Base-by-base conservation (phyloP, 1,140 invertebrate genomes). In the Sarcophaga peregrina region DNA sequence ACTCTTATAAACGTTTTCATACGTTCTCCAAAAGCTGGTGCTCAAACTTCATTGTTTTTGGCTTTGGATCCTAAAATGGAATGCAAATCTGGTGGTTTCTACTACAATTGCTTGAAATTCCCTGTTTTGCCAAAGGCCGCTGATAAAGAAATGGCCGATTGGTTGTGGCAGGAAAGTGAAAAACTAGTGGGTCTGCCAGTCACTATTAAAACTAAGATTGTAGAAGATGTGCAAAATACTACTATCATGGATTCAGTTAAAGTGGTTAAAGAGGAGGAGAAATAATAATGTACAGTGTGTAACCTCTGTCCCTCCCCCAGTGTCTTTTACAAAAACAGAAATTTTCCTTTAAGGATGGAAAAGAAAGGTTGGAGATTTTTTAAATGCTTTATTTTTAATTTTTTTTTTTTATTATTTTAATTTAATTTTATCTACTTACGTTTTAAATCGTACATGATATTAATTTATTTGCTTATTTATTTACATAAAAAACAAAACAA, bases 31-130 rank as follows among this genome's bases (percentile, higher is more conserved):
- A 80, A 73, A 7, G 83, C 83, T 25, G 83, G 83, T 45, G 83
- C 83, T 11, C 96, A 97, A 89, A 97, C 96, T 1, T 94, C 94
- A 3, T 91, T 98, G 50, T 93, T 96, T 86, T 96, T 96, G 87
- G 93, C 95, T 6, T 89, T 96, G 0, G 94, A 95, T 88, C 94
- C 84, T 91, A 94, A 87, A 93, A 93, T 85, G 95, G 95, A 83
- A 86, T 93, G 11, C 93, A 93, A 91, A 93, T 94, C 88, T 91
- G 92, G 94, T 92, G 91, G 88, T 82, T 89, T 86, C 62, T 88
- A 90, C 85, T 92, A 93, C 83, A 94, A 95, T 82, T 94, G 94
- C 85, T 86, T 90, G 46, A 85, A 85, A 1, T 88, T 83, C 11
- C 89, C 88, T 0, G 17, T 90, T n/a, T 80, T 88, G 25, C 88